Evolutionary conservation across 2,888 invertebrate genomes (phyloP).

Genomic region (Cephonodes hylas): DNA sequence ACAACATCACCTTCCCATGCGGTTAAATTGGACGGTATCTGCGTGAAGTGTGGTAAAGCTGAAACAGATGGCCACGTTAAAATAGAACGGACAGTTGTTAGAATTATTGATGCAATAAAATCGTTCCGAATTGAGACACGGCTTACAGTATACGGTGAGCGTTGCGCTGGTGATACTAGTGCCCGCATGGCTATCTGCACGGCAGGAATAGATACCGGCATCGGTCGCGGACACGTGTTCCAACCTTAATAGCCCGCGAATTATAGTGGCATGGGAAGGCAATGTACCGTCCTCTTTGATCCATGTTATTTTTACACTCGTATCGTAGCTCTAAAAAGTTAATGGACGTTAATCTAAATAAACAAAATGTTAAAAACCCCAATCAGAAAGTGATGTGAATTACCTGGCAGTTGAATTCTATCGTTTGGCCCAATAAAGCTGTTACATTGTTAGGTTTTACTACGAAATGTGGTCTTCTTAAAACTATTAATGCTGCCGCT

Average conservation of each 20-base stretch:
- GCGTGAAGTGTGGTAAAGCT: conserved; percentile 94
- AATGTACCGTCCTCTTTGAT: conserved; percentile 70
- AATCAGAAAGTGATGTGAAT: conserved; percentile 11
- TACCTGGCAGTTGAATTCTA: conserved; percentile 91
- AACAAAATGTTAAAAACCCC: conserved; percentile 1
- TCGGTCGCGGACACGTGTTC: conserved; percentile 91
- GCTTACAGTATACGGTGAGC: conserved; percentile 95
- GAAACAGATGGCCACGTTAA: conserved; percentile 77
- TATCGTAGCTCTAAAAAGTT: conserved; percentile 68
- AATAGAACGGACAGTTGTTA: conserved; percentile 60
- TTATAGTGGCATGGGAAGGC: conserved; percentile 66
- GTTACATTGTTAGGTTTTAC: conserved; percentile 93
- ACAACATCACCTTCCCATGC: conserved; percentile 93
- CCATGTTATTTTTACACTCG: conserved; percentile 75
- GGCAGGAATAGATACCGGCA: conserved; percentile 94
- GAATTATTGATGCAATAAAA: conserved; percentile 71
- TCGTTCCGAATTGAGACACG: conserved; percentile 47
- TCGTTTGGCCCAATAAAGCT: conserved; percentile 90
- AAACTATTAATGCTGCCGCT: conserved; percentile 90
- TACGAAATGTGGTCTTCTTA: conserved; percentile 92
- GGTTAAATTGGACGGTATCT: conserved; percentile 92
- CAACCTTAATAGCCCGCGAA: conserved; percentile 83
- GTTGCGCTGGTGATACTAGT: conserved; percentile 92
- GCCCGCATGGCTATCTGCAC: conserved; percentile 94
- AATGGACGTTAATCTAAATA: conserved; percentile 15